Evolutionary conservation across 2,888 invertebrate species (phyloP).

Genomic region (Agrilus cyanescens): DNA sequence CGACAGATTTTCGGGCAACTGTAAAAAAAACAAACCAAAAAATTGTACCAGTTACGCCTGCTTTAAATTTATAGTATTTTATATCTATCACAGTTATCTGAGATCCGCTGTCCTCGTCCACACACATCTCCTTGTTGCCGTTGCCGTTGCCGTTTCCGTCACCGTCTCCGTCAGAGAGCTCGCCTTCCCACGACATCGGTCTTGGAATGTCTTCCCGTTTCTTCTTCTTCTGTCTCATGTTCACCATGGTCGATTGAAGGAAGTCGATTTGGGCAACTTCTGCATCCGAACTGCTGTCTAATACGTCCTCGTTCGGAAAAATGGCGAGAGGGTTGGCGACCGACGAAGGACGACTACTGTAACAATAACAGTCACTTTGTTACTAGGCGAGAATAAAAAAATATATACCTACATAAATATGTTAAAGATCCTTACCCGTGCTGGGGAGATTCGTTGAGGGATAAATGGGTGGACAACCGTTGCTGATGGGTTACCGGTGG

Average conservation of each 20-base stretch:
- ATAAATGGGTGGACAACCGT: too few relatives aligned
- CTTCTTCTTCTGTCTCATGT: slow-evolving; percentile 30
- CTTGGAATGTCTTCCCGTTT: slow-evolving; percentile 41
- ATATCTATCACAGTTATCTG: slow-evolving; percentile 10
- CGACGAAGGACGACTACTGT: slow-evolving; percentile 21
- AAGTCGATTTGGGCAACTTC: slow-evolving; percentile 72
- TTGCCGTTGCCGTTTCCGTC: too few relatives aligned
- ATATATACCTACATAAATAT: too few relatives aligned
- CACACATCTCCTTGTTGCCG: slow-evolving; percentile 21
- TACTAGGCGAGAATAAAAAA: too few relatives aligned
- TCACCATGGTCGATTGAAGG: slow-evolving; percentile 33
- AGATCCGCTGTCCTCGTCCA: slow-evolving; percentile 25
- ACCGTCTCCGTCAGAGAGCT: slow-evolving; percentile 74
- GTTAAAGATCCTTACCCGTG: too few relatives aligned
- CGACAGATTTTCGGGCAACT: slow-evolving; percentile 32
- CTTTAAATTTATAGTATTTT: neutral
- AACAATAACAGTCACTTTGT: slow-evolving; percentile 13
- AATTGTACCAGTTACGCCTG: neutral
- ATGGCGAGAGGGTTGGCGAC: slow-evolving; percentile 18
- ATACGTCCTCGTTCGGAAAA: slow-evolving; percentile 23
- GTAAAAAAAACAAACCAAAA: slow-evolving; percentile 13
- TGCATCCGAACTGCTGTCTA: slow-evolving; percentile 63
- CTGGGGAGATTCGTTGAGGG: too few relatives aligned
- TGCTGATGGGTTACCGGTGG: slow-evolving; percentile 4
- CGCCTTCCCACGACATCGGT: slow-evolving; percentile 94